Evolutionary conservation across 2,888 invertebrate species (phyloP).

Genomic region (Drosophila diplacantha): DNA sequence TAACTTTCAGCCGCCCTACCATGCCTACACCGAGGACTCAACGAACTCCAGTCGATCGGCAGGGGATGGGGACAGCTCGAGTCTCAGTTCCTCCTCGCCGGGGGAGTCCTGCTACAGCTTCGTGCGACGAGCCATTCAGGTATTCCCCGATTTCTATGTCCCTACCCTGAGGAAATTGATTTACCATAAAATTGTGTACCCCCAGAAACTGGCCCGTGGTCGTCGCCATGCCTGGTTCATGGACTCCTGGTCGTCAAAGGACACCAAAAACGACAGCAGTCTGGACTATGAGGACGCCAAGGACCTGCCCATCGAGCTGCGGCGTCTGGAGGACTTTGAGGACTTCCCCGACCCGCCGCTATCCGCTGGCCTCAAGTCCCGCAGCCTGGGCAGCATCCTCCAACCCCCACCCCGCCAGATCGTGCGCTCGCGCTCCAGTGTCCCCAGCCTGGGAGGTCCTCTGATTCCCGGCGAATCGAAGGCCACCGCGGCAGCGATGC

Average conservation of each 20-base stretch:
- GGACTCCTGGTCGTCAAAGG: conserved; percentile 85
- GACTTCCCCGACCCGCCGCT: conserved; percentile 80
- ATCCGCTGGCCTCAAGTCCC: conserved; percentile 85
- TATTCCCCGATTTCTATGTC: conserved; percentile 53
- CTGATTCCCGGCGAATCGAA: conserved; percentile 56
- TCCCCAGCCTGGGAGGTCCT: conserved; percentile 82
- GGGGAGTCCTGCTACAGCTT: conserved; percentile 97
- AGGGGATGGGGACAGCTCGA: conserved; percentile 86
- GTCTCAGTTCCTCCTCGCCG: conserved; percentile 88
- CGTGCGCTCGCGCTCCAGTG: conserved; percentile 86
- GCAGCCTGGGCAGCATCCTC: conserved; percentile 89
- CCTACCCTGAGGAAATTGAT: not conserved
- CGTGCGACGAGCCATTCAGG: conserved; percentile 89
- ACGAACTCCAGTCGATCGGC: conserved; percentile 82
- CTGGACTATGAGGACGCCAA: conserved; percentile 83
- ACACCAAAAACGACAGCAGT: conserved; percentile 80
- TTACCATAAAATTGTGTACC: not conserved
- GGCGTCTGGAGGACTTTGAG: conserved; percentile 85
- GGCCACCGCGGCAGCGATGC: conserved; percentile 41
- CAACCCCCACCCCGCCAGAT: conserved; percentile 85
- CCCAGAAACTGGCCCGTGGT: conserved; percentile 87
- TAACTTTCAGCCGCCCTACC: conserved; percentile 80
- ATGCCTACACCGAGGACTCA: conserved; percentile 83
- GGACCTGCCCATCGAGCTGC: conserved; percentile 90
- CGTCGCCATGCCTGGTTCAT: conserved; percentile 86